Evolutionary conservation across 2,113 vertebrate species (phyloP).

Genomic region (Merops nubicus): DNA sequence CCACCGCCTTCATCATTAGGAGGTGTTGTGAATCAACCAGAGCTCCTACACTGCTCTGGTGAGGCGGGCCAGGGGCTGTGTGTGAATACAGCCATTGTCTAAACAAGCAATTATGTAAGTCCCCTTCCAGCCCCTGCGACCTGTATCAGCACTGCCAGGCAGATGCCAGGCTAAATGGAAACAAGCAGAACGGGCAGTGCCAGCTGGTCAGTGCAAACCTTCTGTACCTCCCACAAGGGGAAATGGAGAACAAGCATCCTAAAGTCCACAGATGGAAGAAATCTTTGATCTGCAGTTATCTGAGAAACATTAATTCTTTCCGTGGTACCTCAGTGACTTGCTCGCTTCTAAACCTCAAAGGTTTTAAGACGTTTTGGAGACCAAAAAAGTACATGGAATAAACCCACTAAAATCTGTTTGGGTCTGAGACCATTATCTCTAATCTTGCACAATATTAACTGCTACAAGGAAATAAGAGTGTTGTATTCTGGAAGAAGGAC

Average conservation of each 20-base stretch:
- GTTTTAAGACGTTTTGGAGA: not conserved
- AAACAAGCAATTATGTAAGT: not conserved
- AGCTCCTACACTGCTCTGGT: not conserved
- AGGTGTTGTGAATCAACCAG: not conserved
- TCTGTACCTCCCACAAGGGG: not conserved
- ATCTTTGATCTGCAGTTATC: not conserved
- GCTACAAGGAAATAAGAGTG: not conserved
- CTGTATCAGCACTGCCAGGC: accelerated
- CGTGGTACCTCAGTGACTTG: not conserved
- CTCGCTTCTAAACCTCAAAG: not conserved
- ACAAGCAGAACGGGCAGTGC: not conserved
- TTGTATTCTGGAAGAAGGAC: not conserved
- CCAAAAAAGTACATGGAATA: not conserved
- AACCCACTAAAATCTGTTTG: not conserved
- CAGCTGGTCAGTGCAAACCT: not conserved
- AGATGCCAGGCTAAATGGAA: constrained; percentile 16
- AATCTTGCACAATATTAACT: not conserved
- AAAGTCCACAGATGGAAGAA: not conserved
- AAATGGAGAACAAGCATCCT: not conserved
- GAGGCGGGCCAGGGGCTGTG: not conserved
- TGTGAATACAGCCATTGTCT: constrained; percentile 16
- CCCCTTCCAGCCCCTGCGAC: not conserved
- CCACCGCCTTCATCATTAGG: not conserved
- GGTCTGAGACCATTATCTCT: not conserved
- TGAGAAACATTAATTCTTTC: not conserved